Evolutionary conservation across 2,888 invertebrate genomes (phyloP).

Genomic region (Smittia sp.): DNA sequence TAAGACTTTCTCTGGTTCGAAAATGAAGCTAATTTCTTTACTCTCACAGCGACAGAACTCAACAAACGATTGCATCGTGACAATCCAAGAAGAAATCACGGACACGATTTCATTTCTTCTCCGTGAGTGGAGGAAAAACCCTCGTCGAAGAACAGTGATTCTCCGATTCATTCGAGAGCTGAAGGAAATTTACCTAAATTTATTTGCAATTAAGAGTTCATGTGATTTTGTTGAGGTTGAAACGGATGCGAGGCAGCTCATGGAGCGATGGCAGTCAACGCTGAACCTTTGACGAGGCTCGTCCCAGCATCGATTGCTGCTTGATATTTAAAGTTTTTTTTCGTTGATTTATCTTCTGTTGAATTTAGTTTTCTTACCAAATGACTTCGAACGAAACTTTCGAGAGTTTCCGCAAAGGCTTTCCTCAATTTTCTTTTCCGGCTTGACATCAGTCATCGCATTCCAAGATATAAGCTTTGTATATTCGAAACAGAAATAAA

Average conservation of each 20-base stretch:
- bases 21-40: slow-evolving; percentile 5
- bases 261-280: not conserved
- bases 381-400: no score
- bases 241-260: not conserved
- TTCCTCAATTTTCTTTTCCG: no score
- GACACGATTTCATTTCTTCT: slow-evolving; percentile 41
- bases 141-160: slow-evolving; percentile 39
- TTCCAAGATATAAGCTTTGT: no score
- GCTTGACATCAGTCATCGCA: no score
- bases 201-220: slow-evolving; percentile 26
- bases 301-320: not conserved
- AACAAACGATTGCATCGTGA: slow-evolving; percentile 41
- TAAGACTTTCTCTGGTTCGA: not conserved
- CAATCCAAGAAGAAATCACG: slow-evolving; percentile 42
- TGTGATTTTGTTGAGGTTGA: slow-evolving; percentile 33
- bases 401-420: no score
- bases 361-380: no score
- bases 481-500: no score
- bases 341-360: not conserved
- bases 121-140: slow-evolving; percentile 42
- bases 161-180: slow-evolving; percentile 42
- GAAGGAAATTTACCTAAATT: slow-evolving; percentile 40
- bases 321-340: not conserved
- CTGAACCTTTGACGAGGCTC: not conserved
- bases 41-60: slow-evolving; percentile 33